phyloP scores from a whole-genome alignment of 2,797 vertebrate genomes.

The Pygocentrus nattereri region DNA sequence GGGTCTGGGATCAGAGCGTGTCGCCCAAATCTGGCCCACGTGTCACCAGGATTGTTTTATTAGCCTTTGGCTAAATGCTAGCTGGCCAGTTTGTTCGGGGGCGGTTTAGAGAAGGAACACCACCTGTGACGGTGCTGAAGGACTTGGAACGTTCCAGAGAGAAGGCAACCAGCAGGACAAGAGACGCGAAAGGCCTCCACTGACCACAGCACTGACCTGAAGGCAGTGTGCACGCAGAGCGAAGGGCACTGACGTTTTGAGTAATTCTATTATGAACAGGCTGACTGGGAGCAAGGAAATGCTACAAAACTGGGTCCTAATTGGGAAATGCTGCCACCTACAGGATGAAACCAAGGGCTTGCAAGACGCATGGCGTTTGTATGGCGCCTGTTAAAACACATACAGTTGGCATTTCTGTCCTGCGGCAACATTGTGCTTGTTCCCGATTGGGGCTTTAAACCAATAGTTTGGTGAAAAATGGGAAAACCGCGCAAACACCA shows the following conservation, averaged over 20 bases:
- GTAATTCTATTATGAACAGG: slow-evolving; percentile 68
- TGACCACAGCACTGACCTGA: slow-evolving; percentile 40
- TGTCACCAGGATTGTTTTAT: background rate
- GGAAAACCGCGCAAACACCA: background rate
- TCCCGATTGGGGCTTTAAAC: background rate
- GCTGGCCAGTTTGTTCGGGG: background rate
- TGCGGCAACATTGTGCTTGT: too few species aligned
- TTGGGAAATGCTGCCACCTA: background rate
- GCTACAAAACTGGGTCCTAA: slow-evolving; percentile 20
- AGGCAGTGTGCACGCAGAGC: slow-evolving; percentile 70
- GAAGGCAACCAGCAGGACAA: slow-evolving; percentile 1
- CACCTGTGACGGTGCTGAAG: slow-evolving; percentile 11
- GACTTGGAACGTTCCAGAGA: slow-evolving; percentile 23
- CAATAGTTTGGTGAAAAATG: background rate
- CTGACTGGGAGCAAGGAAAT: slow-evolving; percentile 62
- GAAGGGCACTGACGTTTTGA: slow-evolving; percentile 77
- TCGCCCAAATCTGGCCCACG: background rate
- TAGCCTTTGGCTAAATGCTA: background rate
- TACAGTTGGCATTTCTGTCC: too few species aligned
- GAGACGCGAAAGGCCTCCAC: slow-evolving; percentile 15
- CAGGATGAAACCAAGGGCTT: background rate
- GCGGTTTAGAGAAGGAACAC: slow-evolving; percentile 7
- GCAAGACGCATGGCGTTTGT: too few species aligned
- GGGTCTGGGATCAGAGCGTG: background rate
- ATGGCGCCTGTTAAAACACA: too few species aligned